These are phyloP conservation scores for Aepyceros melampus DNA, from an alignment of 2,113 vertebrate species.

Conservation along the genomic window DNA sequence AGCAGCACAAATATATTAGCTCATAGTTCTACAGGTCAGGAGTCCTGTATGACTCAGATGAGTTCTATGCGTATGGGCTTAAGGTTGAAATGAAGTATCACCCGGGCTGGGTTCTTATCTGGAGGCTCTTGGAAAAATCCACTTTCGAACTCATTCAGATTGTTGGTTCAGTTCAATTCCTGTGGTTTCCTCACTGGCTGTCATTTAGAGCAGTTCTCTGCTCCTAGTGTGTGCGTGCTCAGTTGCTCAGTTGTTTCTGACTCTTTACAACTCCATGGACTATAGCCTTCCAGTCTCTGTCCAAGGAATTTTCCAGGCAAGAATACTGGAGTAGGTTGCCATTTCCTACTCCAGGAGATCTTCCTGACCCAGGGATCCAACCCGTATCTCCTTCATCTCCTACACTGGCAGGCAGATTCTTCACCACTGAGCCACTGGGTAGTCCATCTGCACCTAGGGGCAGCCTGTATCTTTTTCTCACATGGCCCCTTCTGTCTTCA, in stretches of 20 bases:
- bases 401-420: neutral
- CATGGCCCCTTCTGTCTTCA: neutral
- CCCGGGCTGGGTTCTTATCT: neutral
- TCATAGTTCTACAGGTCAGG: neutral
- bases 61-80: neutral
- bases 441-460: neutral
- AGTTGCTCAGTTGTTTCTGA: neutral
- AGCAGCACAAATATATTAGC: neutral
- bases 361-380: neutral
- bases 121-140: neutral
- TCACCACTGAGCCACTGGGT: neutral
- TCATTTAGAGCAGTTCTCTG: neutral
- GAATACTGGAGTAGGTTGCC: neutral
- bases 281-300: neutral
- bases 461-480: neutral
- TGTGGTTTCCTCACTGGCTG: neutral
- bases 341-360: neutral
- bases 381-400: neutral
- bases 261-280: neutral
- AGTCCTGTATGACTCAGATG: neutral
- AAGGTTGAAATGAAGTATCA: neutral
- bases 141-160: neutral
- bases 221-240: neutral
- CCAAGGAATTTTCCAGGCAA: neutral
- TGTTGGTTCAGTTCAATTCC: neutral